Evolutionary conservation across 2,888 invertebrate species (phyloP), one percentile per base, ranked within the genome.

Genomic region (Heliconius erato): DNA sequence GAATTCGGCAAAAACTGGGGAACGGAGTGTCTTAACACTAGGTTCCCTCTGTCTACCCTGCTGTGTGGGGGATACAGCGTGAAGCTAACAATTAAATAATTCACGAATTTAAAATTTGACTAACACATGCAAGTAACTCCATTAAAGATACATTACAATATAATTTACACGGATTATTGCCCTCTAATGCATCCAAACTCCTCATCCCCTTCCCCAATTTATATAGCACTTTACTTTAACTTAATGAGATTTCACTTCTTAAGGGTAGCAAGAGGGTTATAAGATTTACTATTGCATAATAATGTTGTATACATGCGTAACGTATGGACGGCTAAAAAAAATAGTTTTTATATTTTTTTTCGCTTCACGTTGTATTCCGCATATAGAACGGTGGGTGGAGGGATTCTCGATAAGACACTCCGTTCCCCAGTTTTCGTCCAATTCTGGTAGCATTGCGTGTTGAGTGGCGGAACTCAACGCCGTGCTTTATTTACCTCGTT

Each of bases 131-230:
- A n/a, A 63, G 63, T n/a, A 9, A 63, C 23, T 63, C n/a, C 16
- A 35, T 35, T 76, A 74, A 54, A 59, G 40, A 14, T 16, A 54
- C 32, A 26, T 16, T 72, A 16, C 76, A 71, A 83, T 81, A 76
- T 79, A 71, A 79, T 82, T 83, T 82, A 79, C 67, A 82, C 44
- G 77, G 71, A 19, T 72, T 76, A 82, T 82, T 83, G 63, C 32
- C 11, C 28, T 40, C 35, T 79, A 71, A 79, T 82, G 77, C 79
- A 67, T 76, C 44, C 23, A 63, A 79, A 79, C 78, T 82, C 54
- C 67, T 82, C 72, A 78, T 65, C 59, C 49, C 65, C 76, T 32
- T 49, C 76, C 54, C 49, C 35, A 79, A 77, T 81, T 82, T 54
- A 63, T 65, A 74, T 63, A 44, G 67, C 35, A 74, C 78, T 80